These are phyloP conservation scores for Artibeus lituratus DNA, from an alignment of 2,797 vertebrate genomes.

Conservation along the genomic window DNA sequence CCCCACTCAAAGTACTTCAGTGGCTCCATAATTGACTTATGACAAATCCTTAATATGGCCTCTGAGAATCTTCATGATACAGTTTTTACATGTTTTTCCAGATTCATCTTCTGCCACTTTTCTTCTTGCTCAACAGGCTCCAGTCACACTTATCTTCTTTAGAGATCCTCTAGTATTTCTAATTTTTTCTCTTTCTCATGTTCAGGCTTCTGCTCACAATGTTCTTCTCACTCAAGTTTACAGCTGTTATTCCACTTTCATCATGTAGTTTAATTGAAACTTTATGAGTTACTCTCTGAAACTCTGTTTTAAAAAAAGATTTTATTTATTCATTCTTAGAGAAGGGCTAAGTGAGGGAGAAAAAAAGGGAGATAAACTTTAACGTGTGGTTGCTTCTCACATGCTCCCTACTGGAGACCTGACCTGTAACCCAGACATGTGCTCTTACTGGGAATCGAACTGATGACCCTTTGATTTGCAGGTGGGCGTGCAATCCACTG, in stretches of 20 bases:
- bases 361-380: too few species aligned
- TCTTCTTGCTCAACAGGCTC: neutral
- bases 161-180: neutral
- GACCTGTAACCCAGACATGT: too few species aligned
- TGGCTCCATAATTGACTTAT: neutral
- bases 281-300: neutral
- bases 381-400: too few species aligned
- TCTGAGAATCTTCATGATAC: neutral
- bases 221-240: neutral
- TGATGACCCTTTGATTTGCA: too few species aligned
- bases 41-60: neutral
- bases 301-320: too few species aligned
- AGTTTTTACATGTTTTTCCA: neutral
- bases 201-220: neutral
- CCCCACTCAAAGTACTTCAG: neutral
- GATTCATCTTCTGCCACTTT: neutral
- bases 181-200: neutral
- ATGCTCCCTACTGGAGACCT: too few species aligned
- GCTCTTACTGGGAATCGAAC: too few species aligned
- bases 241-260: neutral
- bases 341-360: too few species aligned
- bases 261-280: neutral
- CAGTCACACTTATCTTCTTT: neutral
- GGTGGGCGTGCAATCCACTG: too few species aligned
- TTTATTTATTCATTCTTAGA: too few species aligned